Evolutionary conservation across 2,113 vertebrate genomes (phyloP).

Genomic region (Excalfactoria chinensis): DNA sequence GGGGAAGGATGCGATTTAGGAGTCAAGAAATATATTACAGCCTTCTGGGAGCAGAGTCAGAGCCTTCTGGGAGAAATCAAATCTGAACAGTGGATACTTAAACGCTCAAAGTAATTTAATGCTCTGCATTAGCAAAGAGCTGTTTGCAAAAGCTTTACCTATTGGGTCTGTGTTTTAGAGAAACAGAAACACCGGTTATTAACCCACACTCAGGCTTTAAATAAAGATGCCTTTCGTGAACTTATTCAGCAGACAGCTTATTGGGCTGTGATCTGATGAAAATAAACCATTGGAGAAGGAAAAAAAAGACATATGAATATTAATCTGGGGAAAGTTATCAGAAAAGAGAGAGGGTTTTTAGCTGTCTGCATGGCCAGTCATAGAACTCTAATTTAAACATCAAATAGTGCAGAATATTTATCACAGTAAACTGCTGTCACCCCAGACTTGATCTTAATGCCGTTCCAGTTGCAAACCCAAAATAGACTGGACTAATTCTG

Average conservation of each 20-base stretch:
- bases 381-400: conserved; percentile 30
- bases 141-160: not conserved
- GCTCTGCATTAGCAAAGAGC: not conserved
- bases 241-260: not conserved
- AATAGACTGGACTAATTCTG: conserved; percentile 13
- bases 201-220: not conserved
- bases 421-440: conserved; percentile 3
- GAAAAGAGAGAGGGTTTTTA: not conserved
- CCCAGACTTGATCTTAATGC: not conserved
- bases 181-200: not conserved
- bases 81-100: not conserved
- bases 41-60: not conserved
- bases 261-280: not conserved
- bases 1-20: not conserved
- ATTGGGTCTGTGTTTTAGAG: not conserved
- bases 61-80: not conserved
- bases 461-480: not conserved
- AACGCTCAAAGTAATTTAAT: not conserved
- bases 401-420: conserved; percentile 8
- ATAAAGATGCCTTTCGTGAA: not conserved
- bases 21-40: not conserved
- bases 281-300: not conserved
- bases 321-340: not conserved
- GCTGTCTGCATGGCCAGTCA: not conserved
- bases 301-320: not conserved